phyloP scores from a whole-genome alignment of 2,888 invertebrate genomes.

The Orthosia incerta region DNA sequence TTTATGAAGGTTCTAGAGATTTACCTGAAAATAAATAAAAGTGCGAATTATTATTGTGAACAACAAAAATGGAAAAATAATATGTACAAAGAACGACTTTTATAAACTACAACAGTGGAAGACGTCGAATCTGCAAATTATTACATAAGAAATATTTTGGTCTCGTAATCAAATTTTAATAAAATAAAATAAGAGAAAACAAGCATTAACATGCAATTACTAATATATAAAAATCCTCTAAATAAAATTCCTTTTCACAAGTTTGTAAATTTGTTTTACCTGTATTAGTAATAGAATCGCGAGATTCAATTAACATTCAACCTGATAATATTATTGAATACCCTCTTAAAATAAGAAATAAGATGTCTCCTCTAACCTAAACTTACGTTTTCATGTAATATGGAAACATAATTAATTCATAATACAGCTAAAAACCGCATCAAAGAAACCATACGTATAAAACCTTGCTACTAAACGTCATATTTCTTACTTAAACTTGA shows the following conservation, averaged over 20 bases:
- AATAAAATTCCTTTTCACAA: neutral
- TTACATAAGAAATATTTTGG: neutral
- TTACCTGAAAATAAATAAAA: constrained; percentile 60
- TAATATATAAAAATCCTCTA: too few species aligned
- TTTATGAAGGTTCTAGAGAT: constrained; percentile 10
- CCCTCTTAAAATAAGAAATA: neutral
- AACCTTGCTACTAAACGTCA: constrained; percentile 62
- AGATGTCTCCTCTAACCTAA: neutral
- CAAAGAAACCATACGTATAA: constrained; percentile 31
- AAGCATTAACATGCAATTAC: too few species aligned
- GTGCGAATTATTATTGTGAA: constrained; percentile 11
- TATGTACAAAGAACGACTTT: neutral
- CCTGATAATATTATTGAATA: neutral
- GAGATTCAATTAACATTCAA: neutral
- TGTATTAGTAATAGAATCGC: neutral
- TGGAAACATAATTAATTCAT: constrained; percentile 19
- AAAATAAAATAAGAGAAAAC: too few species aligned
- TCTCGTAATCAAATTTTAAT: neutral
- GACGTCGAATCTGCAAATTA: too few species aligned
- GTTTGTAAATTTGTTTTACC: neutral
- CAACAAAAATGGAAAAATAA: constrained; percentile 2
- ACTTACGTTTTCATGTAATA: neutral
- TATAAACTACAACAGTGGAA: neutral
- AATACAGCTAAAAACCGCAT: constrained; percentile 25
- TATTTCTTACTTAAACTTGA: constrained; percentile 75